Conservation (phyloP, 2,888 invertebrate genomes). For the Hydropsyche betteni region DNA sequence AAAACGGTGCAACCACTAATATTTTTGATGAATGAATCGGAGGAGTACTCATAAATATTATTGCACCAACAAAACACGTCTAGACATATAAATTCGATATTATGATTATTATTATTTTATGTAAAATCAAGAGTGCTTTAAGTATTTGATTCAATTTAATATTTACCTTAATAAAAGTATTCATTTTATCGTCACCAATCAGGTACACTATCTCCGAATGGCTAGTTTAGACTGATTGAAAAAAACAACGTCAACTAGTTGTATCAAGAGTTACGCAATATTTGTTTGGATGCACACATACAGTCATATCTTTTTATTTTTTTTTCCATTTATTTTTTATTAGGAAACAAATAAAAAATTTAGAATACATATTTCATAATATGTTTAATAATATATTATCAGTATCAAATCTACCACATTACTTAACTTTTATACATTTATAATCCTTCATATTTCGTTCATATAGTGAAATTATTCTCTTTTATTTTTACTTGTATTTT, state of each 20-base stretch:
- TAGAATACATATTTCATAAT: neutral
- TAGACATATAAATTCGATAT: neutral
- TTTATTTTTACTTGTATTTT: constrained; percentile 6
- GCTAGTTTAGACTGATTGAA: too few relatives aligned
- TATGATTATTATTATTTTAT: too few relatives aligned
- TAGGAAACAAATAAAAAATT: neutral
- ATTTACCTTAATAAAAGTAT: neutral
- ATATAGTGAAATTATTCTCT: neutral
- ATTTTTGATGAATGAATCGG: constrained; percentile 57
- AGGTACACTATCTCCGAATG: too few relatives aligned
- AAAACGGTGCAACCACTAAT: constrained; percentile 62
- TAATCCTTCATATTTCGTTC: neutral
- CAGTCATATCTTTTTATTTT: too few relatives aligned
- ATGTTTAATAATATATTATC: too few relatives aligned
- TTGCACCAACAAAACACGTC: neutral
- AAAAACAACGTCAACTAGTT: too few relatives aligned
- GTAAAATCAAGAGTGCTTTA: too few relatives aligned
- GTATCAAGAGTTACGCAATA: too few relatives aligned
- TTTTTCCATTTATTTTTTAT: neutral
- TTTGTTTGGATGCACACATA: too few relatives aligned
- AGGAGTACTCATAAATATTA: neutral
- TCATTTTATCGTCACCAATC: neutral
- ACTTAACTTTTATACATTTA: too few relatives aligned
- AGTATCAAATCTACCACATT: too few relatives aligned
- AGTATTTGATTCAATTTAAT: neutral